Evolutionary conservation across 2,113 vertebrate genomes (phyloP).

Genomic region (Pungitius pungitius): DNA sequence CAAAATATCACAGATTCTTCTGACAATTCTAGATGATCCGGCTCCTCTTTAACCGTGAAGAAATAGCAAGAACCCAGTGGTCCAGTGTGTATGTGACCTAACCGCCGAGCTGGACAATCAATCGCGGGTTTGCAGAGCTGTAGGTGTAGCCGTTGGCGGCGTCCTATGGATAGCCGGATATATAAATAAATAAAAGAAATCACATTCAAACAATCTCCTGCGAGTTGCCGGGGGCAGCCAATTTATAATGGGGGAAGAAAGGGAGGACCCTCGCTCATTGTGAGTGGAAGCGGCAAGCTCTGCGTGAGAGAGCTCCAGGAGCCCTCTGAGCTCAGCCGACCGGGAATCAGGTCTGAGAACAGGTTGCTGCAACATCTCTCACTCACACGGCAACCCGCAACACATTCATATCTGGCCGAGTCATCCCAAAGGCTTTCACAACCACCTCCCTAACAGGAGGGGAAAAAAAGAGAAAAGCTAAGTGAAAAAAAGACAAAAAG

Average conservation of each 20-base stretch:
- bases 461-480: slow-evolving; percentile 17
- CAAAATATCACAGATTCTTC: neutral
- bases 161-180: neutral
- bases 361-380: slow-evolving; percentile 57
- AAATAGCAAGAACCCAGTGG: neutral
- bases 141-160: neutral
- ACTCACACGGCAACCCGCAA: slow-evolving; percentile 20
- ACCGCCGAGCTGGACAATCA: no score
- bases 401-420: slow-evolving; percentile 46
- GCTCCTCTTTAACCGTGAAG: neutral
- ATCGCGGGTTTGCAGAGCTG: neutral
- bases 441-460: slow-evolving; percentile 58
- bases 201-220: slow-evolving; percentile 2
- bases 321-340: slow-evolving; percentile 46
- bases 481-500: slow-evolving; percentile 20
- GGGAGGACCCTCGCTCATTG: slow-evolving; percentile 50
- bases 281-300: slow-evolving; percentile 46
- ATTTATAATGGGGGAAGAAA: slow-evolving; percentile 52
- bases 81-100: no score
- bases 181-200: neutral
- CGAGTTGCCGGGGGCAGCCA: slow-evolving; percentile 30
- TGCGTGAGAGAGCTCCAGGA: slow-evolving; percentile 53
- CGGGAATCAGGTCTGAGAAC: slow-evolving; percentile 47
- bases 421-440: slow-evolving; percentile 75
- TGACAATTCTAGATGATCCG: neutral